Base-by-base conservation (phyloP, 2,888 invertebrate species). In the Keiferia lycopersicella region DNA sequence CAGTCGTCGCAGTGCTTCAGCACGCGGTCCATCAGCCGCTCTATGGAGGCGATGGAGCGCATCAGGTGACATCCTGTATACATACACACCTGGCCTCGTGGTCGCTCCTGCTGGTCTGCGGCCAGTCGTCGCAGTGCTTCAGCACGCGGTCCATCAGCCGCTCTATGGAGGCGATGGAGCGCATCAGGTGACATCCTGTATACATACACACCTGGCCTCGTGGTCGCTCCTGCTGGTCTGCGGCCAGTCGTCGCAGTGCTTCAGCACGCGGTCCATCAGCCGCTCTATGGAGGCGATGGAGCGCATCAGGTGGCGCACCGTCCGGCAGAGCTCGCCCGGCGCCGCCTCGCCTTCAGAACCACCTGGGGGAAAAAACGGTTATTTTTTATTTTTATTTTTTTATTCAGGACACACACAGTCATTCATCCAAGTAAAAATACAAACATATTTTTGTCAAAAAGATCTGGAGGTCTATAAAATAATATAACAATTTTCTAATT, bases 201-300 rank as follows among this genome's bases (percentile, higher is more conserved):
- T 34, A 66, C 68, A 39, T 1, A 38, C 11, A 62, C 18, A 82
- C 82, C 81, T 80, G 39, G 80, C 79, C 26, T 84, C 83, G 0
- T 77, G 72, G 14, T 84, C 84, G 58, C 69, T 74, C 41, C 71
- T 69, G 4, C 70, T 71, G 63, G 73, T 74, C 38, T 73, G 67
- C 10, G 83, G 87, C 87, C 89, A 89, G 53, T 84, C 86, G 68
- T 84, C 87, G 65, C 87, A 87, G 61, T 88, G 88, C 65, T 80
- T 75, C 56, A 90, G 71, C 67, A 91, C 88, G 1, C 85, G 71
- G 71, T 91, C 90, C 91, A 91, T 91, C 10, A 90, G 81, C 38
- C 88, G 65, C 77, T 91, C 91, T 2, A 90, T 88, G n/a, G 87
- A 82, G 0, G 90, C 87, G 61, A 90, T 89, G 60, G 88, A 89